Evolutionary conservation across 2,888 invertebrate genomes (phyloP).

Genomic region (Cylindroiulus punctatus): DNA sequence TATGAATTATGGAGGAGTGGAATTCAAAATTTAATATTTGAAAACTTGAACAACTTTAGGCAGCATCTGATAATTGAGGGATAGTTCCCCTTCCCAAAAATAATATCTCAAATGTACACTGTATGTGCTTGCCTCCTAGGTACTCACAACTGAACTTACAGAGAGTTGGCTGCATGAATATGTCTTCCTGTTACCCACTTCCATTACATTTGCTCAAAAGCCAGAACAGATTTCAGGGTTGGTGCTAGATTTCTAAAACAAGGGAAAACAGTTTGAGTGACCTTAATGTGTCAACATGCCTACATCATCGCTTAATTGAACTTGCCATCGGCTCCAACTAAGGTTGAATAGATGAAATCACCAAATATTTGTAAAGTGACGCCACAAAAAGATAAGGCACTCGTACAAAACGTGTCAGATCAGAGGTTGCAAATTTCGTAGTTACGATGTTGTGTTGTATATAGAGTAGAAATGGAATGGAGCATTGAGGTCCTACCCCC

Average conservation of each 20-base stretch:
- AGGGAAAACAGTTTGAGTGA: no score
- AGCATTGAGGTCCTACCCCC: neutral
- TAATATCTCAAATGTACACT: no score
- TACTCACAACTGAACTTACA: neutral
- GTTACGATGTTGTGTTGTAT: neutral
- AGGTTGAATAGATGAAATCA: no score
- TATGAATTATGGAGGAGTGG: neutral
- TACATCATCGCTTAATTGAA: no score
- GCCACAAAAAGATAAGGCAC: neutral
- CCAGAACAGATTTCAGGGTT: no score
- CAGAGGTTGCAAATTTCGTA: neutral
- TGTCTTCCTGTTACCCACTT: no score
- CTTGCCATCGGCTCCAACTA: no score
- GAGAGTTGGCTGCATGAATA: no score
- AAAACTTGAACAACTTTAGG: neutral
- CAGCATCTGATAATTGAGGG: neutral
- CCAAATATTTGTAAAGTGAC: neutral
- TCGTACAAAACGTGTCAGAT: neutral
- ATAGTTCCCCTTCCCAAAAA: neutral
- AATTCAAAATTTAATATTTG: neutral
- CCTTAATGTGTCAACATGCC: no score
- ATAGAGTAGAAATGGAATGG: neutral
- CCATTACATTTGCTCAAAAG: no score
- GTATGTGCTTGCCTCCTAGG: no score
- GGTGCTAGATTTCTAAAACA: no score